Evolutionary conservation across 2,888 invertebrate genomes (phyloP).

Genomic region (Trichogramma dendrolimi): DNA sequence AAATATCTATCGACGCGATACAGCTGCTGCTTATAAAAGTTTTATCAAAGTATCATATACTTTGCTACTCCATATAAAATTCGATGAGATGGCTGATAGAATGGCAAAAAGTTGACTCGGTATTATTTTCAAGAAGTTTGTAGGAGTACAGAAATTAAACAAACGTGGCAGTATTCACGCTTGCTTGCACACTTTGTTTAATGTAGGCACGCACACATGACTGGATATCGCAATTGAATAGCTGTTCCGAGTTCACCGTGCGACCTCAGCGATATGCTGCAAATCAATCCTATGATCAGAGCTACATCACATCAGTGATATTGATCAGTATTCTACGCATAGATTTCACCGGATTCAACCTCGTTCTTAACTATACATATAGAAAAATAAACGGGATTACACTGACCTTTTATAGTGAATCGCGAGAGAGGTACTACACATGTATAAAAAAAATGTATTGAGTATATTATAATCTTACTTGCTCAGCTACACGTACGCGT

Average conservation of each 20-base stretch:
- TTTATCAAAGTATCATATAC: neutral
- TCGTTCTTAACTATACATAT: slow-evolving; percentile 36
- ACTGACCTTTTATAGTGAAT: slow-evolving; percentile 42
- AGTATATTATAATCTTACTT: too few species aligned
- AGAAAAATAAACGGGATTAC: slow-evolving; percentile 41
- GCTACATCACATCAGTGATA: slow-evolving; percentile 29
- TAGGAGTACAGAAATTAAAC: too few species aligned
- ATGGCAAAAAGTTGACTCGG: slow-evolving; percentile 5
- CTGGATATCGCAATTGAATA: too few species aligned
- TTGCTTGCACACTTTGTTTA: too few species aligned
- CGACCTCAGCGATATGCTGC: too few species aligned
- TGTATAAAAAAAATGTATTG: too few species aligned
- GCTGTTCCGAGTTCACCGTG: too few species aligned
- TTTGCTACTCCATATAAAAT: too few species aligned
- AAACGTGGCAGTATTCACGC: too few species aligned
- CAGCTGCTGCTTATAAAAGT: slow-evolving; percentile 8
- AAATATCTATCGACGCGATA: slow-evolving; percentile 22
- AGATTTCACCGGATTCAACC: slow-evolving; percentile 45
- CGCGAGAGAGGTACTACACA: slow-evolving; percentile 1
- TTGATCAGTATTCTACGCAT: slow-evolving; percentile 42
- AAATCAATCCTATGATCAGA: neutral
- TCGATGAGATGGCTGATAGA: too few species aligned
- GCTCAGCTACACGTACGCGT: too few species aligned
- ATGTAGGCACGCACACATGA: too few species aligned
- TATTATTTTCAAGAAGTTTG: neutral